Base-by-base conservation (phyloP, 2,113 vertebrate genomes). In the Bagarius yarrelli region DNA sequence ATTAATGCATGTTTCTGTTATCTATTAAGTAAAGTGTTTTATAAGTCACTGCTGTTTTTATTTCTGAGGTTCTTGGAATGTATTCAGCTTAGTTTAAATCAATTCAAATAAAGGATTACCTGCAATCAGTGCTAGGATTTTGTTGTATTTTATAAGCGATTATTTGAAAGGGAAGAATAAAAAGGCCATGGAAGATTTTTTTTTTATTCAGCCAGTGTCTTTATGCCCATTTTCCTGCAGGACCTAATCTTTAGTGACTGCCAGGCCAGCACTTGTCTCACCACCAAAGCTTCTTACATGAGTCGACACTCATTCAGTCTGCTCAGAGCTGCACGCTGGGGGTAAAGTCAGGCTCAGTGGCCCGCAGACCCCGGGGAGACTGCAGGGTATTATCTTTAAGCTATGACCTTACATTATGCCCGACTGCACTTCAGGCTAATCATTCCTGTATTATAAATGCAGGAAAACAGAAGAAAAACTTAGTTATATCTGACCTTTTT, bases 201-300 rank as follows among this genome's bases (percentile, higher is more conserved):
- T 5, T 50, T 76, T 82, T 80, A 47, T 85, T 76, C 76, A 78
- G 78, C 52, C 67, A 76, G 56, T 52, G 57, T 84, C 87, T 89
- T 88, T 78, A 86, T 81, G 75, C 85, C 84, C 78, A 83, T 86
- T 87, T 83, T 72, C 80, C 56, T 1, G 18, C 84, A 83, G 86
- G 85, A 81, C 85, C 75, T 89, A 90, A 93, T 90, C 88, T 86
- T 82, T 78, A 82, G 84, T 86, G 53, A 66, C 87, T 90, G 91
- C 85, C 86, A 88, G 86, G 81, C 18, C n/a, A 81, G 81, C 81
- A 87, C 87, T 90, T 64, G 52, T 88, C 81, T 87, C 77, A 74
- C 78, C 80, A 25, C 60, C 80, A 88, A 92, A 91, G 88, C 89
- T 90, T 69, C 86, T 90, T 90, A 88, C 83, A 88, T 74, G 80